phyloP scores from a whole-genome alignment of 2,113 vertebrate genomes.

The Gnathonemus longibarbis region DNA sequence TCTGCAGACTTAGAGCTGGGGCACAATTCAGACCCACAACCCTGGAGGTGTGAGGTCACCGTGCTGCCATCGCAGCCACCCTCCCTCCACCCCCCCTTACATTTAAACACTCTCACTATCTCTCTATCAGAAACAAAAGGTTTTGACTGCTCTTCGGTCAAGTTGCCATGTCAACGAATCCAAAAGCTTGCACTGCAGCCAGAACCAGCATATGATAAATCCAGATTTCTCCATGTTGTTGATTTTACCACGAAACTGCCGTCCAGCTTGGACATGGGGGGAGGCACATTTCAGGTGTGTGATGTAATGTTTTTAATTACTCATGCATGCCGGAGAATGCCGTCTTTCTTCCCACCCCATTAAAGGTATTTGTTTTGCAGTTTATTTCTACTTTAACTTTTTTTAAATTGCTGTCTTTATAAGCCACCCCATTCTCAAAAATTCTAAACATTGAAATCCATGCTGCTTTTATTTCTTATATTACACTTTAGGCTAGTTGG shows the following conservation, averaged over 20 bases:
- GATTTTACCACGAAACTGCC: not conserved
- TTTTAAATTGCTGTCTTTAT: not conserved
- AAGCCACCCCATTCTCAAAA: not conserved
- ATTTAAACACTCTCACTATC: not conserved
- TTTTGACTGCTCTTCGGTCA: not conserved
- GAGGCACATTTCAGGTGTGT: not conserved
- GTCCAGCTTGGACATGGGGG: not conserved
- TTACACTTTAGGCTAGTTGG: not conserved
- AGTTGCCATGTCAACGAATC: not conserved
- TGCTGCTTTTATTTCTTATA: not conserved
- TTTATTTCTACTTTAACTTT: not conserved
- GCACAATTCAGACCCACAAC: not conserved
- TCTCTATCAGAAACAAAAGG: not conserved
- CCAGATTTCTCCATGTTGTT: not conserved
- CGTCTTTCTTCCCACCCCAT: not conserved
- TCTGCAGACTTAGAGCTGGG: not conserved
- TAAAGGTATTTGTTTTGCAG: not conserved
- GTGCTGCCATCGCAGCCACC: not conserved
- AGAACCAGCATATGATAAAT: not conserved
- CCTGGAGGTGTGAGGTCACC: not conserved
- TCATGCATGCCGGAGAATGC: not conserved
- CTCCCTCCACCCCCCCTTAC: not conserved
- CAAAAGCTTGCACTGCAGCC: not conserved
- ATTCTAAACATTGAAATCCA: not conserved
- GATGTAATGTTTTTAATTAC: conserved; percentile 5